Conservation (phyloP, 2,888 invertebrate species). For the Cotesia congregata region DNA sequence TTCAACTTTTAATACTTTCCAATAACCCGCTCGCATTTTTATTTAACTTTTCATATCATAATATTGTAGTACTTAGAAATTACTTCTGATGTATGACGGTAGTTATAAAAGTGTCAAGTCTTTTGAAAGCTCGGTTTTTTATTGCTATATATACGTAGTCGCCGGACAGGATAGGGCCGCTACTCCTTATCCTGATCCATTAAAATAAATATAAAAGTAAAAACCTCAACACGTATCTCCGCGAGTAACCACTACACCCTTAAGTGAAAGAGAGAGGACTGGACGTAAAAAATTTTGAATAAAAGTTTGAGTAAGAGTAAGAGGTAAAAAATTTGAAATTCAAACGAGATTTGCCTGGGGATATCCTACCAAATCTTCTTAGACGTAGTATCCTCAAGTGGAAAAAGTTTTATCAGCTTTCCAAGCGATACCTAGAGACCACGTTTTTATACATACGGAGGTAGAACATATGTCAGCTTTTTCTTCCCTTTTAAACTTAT, state of each 20-base stretch:
- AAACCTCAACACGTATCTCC: not conserved
- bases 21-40: not conserved
- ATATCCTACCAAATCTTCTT: slow-evolving; percentile 19
- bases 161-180: too few species aligned
- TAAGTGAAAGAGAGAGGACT: slow-evolving; percentile 8
- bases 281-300: not conserved
- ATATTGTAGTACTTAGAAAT: not conserved
- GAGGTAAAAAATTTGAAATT: slow-evolving; percentile 20
- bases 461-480: not conserved
- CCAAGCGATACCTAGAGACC: not conserved
- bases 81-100: not conserved
- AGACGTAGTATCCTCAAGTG: not conserved
- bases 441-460: not conserved
- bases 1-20: not conserved
- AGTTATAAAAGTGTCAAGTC: not conserved
- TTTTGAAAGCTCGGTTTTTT: not conserved
- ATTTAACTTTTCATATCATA: not conserved
- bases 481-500: slow-evolving; percentile 14
- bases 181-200: too few species aligned
- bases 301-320: slow-evolving; percentile 1
- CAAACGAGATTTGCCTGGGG: slow-evolving; percentile 8
- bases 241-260: not conserved
- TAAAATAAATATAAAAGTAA: not conserved
- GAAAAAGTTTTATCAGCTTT: slow-evolving; percentile 25
- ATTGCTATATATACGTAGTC: too few species aligned